These are phyloP conservation scores for Dissostichus mawsoni DNA, from an alignment of 2,113 vertebrate genomes.

Conservation along the genomic window DNA sequence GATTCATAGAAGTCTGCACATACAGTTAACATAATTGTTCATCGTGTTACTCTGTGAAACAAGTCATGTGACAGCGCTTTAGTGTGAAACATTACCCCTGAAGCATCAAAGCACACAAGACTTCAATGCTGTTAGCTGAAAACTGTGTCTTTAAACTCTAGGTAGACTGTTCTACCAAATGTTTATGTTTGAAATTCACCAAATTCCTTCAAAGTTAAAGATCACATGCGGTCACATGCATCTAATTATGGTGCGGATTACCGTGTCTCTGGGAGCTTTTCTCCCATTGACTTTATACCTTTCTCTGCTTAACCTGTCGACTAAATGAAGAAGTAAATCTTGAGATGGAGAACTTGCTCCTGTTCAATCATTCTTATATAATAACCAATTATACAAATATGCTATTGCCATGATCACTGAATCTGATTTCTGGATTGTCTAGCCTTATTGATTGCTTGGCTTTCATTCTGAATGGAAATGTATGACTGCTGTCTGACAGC, in stretches of 20 bases:
- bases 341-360: neutral
- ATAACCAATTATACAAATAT: neutral
- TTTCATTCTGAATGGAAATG: too few species aligned
- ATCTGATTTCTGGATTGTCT: neutral
- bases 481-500: too few species aligned
- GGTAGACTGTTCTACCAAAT: neutral
- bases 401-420: neutral
- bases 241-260: conserved; percentile 45
- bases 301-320: neutral
- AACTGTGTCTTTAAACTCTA: neutral
- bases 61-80: conserved; percentile 1
- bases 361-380: neutral
- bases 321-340: neutral
- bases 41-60: neutral
- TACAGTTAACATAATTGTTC: neutral
- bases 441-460: too few species aligned
- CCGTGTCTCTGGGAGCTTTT: conserved; percentile 6
- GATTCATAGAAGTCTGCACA: neutral
- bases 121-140: neutral
- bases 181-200: conserved; percentile 32
- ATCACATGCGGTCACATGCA: conserved; percentile 71
- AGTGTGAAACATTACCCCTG: neutral
- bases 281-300: conserved; percentile 17
- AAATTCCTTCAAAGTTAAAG: conserved; percentile 41
- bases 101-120: neutral